phyloP scores from a whole-genome alignment of 2,888 invertebrate genomes.

The Limnephilus rhombicus region DNA sequence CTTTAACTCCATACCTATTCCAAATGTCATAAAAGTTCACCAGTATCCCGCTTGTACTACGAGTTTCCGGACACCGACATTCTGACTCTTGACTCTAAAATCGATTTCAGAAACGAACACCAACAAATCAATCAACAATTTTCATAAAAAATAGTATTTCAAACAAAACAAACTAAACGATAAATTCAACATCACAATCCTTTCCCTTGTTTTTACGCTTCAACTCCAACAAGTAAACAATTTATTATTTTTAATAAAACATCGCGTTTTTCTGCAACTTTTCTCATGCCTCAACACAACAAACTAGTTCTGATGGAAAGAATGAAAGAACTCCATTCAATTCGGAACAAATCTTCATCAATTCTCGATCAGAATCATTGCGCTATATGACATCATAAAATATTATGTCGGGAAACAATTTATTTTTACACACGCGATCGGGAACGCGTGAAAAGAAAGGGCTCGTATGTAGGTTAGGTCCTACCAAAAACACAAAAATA shows the following conservation, averaged over 20 bases:
- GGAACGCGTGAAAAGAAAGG: conserved; percentile 14
- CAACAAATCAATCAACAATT: background rate
- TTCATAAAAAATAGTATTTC: background rate
- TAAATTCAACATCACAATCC: background rate
- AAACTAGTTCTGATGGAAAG: background rate
- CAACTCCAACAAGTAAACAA: background rate
- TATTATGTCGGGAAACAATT: conserved; percentile 33
- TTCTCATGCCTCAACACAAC: background rate
- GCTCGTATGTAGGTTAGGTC: conserved; percentile 27
- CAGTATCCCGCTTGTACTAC: no score
- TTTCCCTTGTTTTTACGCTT: background rate
- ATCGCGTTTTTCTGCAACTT: background rate
- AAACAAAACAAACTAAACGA: background rate
- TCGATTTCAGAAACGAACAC: background rate
- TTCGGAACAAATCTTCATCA: conserved; percentile 17
- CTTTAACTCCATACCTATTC: no score
- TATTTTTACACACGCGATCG: conserved; percentile 37
- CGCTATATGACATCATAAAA: conserved; percentile 37
- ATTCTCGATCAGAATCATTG: conserved; percentile 22
- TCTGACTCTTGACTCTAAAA: background rate
- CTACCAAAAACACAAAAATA: conserved; percentile 18
- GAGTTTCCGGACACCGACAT: background rate
- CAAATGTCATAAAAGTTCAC: no score
- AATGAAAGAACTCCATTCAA: conserved; percentile 1
- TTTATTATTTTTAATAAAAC: background rate